Percentiles rank a stretch among this genome's conserved stretches.
Conservation (phyloP, 2,113 vertebrate genomes). For the Cettia cetti region DNA sequence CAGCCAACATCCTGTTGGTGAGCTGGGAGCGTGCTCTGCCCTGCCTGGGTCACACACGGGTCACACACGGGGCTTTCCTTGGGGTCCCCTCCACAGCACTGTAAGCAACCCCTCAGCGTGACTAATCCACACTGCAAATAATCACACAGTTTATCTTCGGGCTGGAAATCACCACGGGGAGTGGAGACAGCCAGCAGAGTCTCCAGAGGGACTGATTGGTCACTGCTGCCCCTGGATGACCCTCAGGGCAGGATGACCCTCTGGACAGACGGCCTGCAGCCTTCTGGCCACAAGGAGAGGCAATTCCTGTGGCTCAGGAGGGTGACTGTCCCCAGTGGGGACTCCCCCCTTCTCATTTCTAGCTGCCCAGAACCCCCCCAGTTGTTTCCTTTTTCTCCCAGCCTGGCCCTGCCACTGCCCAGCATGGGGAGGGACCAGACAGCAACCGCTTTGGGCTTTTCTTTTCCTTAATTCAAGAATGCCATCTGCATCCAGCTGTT, state of each 20-base stretch:
- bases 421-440: neutral
- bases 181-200: neutral
- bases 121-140: neutral
- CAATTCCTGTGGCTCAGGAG: neutral
- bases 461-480: neutral
- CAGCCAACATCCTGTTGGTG: neutral
- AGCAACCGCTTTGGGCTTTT: neutral
- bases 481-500: constrained; percentile 57
- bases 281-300: neutral
- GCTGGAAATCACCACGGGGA: neutral
- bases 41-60: neutral
- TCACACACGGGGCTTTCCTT: neutral
- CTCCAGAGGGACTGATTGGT: neutral
- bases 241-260: neutral
- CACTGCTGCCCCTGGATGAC: neutral
- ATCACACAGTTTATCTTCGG: neutral
- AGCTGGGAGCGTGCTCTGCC: neutral
- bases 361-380: neutral
- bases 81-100: neutral
- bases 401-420: neutral
- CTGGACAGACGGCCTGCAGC: neutral
- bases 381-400: neutral
- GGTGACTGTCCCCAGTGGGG: neutral
- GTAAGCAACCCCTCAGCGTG: neutral
- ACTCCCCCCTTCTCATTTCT: neutral